Evolutionary conservation across 2,113 vertebrate genomes (phyloP), one percentile per base, ranked within the genome.

Genomic region (Aldabrachelys gigantea): DNA sequence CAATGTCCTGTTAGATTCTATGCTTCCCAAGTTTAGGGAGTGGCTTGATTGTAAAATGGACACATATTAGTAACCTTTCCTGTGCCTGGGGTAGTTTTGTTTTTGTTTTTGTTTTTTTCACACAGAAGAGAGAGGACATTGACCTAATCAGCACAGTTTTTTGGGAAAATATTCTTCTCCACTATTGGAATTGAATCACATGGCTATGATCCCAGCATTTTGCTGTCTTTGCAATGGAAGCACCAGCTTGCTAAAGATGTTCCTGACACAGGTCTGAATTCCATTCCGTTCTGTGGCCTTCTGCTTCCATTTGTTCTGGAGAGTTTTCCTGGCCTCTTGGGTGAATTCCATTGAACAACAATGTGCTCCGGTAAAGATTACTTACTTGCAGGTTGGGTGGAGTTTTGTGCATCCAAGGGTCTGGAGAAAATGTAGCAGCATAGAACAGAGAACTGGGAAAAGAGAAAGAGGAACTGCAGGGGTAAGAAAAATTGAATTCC

Each of bases 141-240:
- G 49, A 79, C 27, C 17, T 87, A 50, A 82, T 80, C 49, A 84
- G 80, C 35, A 80, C 79, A 92, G 72, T n/a, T 94, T 87, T 19
- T 84, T 87, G 80, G 17, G 78, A 95, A 81, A 93, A 94, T 84
- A 79, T n/a, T 52, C 93, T 93, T 95, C 84, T 95, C 89, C 57
- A 52, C 62, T 89, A 41, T 92, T 35, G 0, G 47, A 91, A 83
- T 81, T 80, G 57, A 50, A 91, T 62, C 75, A 47, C 4, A 41
- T n/a, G 11, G 3, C 50, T 84, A 7, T 31, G 88, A 41, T 21
- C 35, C n/a, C n/a, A 75, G 38, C 72, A 41, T 10, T 76, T 44
- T 44, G 10, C 24, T 76, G n/a, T 41, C 72, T 76, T 44, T 44
- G 38, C 10, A 76, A 44, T 76, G 21, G 12, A 21, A 76, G 22